Evolutionary conservation across 2,888 invertebrate genomes (phyloP).

Genomic region (Aricia artaxerxes): DNA sequence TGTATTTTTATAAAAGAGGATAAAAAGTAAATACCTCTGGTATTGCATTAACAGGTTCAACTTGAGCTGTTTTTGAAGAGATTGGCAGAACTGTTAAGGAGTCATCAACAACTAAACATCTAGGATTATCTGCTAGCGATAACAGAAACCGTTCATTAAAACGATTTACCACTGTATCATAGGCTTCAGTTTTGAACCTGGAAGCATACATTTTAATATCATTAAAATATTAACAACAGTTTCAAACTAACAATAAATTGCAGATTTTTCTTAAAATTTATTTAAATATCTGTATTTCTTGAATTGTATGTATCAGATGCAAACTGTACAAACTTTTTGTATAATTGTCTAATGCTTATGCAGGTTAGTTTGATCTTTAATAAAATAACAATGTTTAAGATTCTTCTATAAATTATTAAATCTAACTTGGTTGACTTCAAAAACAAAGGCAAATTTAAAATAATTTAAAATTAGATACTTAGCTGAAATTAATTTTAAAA

Average conservation of each 20-base stretch:
- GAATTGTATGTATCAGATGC: too few species aligned
- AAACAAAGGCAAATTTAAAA: too few species aligned
- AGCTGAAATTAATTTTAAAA: background rate
- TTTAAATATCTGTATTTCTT: too few species aligned
- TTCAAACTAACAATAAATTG: too few species aligned
- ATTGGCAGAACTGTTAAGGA: slow-evolving; percentile 94
- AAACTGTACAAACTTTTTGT: too few species aligned
- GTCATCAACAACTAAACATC: slow-evolving; percentile 97
- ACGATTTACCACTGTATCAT: slow-evolving; percentile 93
- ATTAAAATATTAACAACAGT: background rate
- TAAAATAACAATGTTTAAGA: too few species aligned
- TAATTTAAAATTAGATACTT: too few species aligned
- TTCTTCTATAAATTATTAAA: too few species aligned
- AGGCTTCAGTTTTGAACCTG: slow-evolving; percentile 95
- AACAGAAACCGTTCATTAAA: slow-evolving; percentile 98
- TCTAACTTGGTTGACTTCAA: too few species aligned
- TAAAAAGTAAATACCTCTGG: slow-evolving; percentile 55
- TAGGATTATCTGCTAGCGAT: slow-evolving; percentile 91
- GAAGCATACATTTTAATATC: slow-evolving; percentile 31
- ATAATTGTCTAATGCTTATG: too few species aligned
- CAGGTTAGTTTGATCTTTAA: too few species aligned
- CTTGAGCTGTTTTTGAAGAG: slow-evolving; percentile 91
- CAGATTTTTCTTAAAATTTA: too few species aligned
- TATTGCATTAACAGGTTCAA: slow-evolving; percentile 83
- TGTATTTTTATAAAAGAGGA: background rate